phyloP scores from a whole-genome alignment of 2,888 invertebrate species.

The Junonia oenone region DNA sequence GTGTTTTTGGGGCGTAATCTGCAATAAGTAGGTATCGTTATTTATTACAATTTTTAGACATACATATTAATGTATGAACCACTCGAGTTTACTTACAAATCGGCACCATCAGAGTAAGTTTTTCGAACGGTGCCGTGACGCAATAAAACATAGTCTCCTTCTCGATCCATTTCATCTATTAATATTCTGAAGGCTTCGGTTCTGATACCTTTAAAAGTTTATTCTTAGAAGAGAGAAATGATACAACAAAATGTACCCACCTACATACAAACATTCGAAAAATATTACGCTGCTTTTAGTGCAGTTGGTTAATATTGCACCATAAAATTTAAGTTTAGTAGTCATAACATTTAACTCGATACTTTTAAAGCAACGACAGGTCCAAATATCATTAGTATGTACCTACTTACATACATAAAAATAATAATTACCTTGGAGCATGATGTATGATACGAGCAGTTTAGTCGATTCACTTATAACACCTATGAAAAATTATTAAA shows the following conservation, averaged over 20 bases:
- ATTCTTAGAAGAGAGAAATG: no score
- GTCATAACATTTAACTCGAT: no score
- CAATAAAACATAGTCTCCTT: conserved; percentile 46
- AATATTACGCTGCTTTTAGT: no score
- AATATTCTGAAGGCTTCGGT: conserved; percentile 51
- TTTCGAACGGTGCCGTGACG: conserved; percentile 60
- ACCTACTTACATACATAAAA: no score
- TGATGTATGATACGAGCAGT: conserved; percentile 50
- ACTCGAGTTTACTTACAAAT: conserved; percentile 44
- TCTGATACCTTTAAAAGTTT: conserved; percentile 50
- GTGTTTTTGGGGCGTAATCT: conserved; percentile 56
- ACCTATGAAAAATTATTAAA: conserved; percentile 39
- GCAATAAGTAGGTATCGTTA: conserved; percentile 1
- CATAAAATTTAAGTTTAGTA: no score
- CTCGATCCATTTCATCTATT: conserved; percentile 45
- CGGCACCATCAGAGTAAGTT: conserved; percentile 49
- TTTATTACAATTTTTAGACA: no score
- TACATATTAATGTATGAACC: no score
- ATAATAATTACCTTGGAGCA: conserved; percentile 45
- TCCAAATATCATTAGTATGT: not conserved
- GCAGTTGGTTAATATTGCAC: no score
- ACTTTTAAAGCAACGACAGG: no score
- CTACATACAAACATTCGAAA: no score
- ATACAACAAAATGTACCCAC: no score
- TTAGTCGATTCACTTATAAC: conserved; percentile 45